A percentile compares a stretch with the other conserved stretches of the same genome.
phyloP scores from a whole-genome alignment of 2,113 vertebrate species.

The Pygathrix nemaeus region DNA sequence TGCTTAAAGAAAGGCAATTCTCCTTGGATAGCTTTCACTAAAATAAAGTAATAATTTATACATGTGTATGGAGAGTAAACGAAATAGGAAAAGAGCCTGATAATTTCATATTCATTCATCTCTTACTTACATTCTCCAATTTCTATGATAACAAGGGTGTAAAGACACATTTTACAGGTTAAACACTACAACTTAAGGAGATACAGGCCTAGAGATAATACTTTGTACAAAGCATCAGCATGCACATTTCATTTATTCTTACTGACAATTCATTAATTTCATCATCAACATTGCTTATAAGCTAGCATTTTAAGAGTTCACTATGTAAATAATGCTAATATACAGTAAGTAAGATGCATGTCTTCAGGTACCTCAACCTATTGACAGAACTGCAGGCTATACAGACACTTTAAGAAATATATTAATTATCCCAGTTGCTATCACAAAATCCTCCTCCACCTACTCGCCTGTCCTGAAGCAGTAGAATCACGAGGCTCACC shows the following conservation, averaged over 20 bases:
- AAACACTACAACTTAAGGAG: not conserved
- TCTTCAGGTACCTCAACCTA: not conserved
- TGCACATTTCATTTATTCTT: not conserved
- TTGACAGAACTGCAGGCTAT: not conserved
- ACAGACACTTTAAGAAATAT: not conserved
- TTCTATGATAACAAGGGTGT: not conserved
- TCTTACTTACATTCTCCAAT: not conserved
- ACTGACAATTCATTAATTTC: not conserved
- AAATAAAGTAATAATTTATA: not conserved
- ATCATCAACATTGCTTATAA: not conserved
- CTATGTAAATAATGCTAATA: not conserved
- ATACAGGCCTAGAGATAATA: not conserved
- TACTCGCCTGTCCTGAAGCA: not conserved
- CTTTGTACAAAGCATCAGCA: not conserved
- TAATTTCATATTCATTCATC: not conserved
- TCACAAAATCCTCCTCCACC: not conserved
- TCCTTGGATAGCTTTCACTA: not conserved
- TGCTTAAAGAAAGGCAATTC: not conserved
- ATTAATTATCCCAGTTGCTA: not conserved
- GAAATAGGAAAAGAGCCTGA: not conserved
- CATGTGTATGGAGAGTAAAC: not conserved
- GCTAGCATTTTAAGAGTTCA: not conserved
- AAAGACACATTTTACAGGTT: not conserved
- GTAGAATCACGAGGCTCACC: not conserved
- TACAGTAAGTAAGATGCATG: not conserved